These are phyloP conservation scores for Cervus canadensis DNA, from an alignment of 2,113 vertebrate genomes.

Conservation along the genomic window DNA sequence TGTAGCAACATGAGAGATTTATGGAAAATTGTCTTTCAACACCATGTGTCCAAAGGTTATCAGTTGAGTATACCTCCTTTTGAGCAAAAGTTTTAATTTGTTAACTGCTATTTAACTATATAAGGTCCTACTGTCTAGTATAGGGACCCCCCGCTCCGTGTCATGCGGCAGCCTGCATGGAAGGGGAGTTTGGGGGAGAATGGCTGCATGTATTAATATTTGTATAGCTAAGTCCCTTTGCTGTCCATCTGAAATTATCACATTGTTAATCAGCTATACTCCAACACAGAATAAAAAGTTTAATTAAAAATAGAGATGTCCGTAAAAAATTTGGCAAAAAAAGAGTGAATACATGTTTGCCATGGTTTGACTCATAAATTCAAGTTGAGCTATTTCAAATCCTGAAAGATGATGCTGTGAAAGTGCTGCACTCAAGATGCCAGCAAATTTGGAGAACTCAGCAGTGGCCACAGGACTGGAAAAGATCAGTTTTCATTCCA, in stretches of 20 bases:
- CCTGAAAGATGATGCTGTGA: background rate
- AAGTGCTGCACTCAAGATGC: too few relatives aligned
- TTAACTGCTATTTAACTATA: background rate
- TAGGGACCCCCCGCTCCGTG: background rate
- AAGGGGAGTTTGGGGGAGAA: background rate
- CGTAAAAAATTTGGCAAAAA: background rate
- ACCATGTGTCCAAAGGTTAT: background rate
- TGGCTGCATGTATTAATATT: background rate
- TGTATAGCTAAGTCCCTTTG: background rate
- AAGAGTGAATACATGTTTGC: background rate
- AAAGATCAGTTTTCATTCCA: too few relatives aligned
- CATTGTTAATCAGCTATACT: background rate
- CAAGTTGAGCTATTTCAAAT: too few relatives aligned
- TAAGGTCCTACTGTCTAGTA: background rate
- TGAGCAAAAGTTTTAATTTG: background rate
- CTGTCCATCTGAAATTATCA: background rate
- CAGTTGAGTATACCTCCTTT: background rate
- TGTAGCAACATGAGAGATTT: background rate
- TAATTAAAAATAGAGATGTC: background rate
- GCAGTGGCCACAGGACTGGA: too few relatives aligned
- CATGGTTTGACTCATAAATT: background rate
- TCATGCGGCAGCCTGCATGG: background rate
- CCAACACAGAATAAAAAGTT: background rate
- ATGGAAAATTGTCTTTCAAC: background rate
- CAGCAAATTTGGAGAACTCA: too few relatives aligned